Conservation (phyloP, 2,797 vertebrate species). For the Australoheros facetus region DNA sequence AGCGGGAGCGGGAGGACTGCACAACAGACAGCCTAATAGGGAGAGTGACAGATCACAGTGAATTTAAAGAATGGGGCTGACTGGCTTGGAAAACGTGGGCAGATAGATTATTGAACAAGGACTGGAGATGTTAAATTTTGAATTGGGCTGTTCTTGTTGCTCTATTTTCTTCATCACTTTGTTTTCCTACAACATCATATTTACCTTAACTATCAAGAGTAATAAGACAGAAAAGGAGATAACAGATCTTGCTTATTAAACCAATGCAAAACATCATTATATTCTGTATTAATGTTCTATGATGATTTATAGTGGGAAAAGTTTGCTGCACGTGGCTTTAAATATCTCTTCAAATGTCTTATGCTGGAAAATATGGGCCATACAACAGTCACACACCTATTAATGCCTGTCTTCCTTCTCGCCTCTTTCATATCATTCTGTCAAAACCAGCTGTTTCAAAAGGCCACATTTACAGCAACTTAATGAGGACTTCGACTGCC, state of each 20-base stretch:
- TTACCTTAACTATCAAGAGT: neutral
- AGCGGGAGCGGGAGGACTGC: neutral
- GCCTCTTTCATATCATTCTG: constrained; percentile 38
- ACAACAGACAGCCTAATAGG: neutral
- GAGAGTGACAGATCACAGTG: neutral
- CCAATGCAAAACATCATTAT: neutral
- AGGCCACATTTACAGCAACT: constrained; percentile 57
- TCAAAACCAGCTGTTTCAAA: constrained; percentile 57
- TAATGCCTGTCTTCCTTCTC: neutral
- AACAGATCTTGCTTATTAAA: neutral
- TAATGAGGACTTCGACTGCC: constrained; percentile 62
- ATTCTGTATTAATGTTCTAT: neutral
- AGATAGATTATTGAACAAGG: neutral
- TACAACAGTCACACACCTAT: neutral
- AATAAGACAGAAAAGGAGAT: neutral
- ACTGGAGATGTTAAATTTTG: neutral
- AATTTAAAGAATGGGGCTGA: neutral
- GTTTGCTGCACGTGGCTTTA: neutral
- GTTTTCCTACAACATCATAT: no score
- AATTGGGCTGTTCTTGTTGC: neutral
- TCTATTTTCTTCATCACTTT: no score
- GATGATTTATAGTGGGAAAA: neutral
- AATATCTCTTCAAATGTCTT: neutral
- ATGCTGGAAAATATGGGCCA: constrained; percentile 1
- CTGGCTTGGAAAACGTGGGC: neutral